Percentiles rank a stretch among this genome's conserved stretches.
phyloP scores from a whole-genome alignment of 2,888 invertebrate genomes.

The Cosmia pyralina region DNA sequence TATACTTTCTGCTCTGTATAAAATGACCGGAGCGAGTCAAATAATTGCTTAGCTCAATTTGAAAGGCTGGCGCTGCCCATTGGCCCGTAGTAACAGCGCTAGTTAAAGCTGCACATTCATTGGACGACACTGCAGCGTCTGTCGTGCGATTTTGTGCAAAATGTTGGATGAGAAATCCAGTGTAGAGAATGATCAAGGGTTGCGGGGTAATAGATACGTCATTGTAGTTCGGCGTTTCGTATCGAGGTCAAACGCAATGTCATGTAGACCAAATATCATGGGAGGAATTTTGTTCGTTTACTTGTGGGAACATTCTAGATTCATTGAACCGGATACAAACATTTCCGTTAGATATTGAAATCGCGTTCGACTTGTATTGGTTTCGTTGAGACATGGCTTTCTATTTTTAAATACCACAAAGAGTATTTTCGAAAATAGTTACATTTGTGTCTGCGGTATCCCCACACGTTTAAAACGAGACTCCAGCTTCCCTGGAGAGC shows the following conservation, averaged over 20 bases:
- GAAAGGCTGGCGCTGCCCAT: slow-evolving; percentile 53
- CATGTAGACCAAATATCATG: slow-evolving; percentile 33
- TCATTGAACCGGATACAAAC: slow-evolving; percentile 12
- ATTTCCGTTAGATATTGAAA: background rate
- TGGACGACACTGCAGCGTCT: slow-evolving; percentile 34
- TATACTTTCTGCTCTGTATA: slow-evolving; percentile 46
- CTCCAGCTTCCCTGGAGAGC: slow-evolving; percentile 31
- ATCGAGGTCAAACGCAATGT: slow-evolving; percentile 49
- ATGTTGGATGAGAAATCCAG: slow-evolving; percentile 50
- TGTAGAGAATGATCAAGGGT: slow-evolving; percentile 58
- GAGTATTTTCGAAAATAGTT: slow-evolving; percentile 8
- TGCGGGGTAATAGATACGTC: slow-evolving; percentile 54
- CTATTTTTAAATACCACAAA: slow-evolving; percentile 7
- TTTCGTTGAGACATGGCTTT: slow-evolving; percentile 2
- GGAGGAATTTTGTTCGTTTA: slow-evolving; percentile 22
- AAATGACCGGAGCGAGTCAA: slow-evolving; percentile 58
- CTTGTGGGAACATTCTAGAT: slow-evolving; percentile 21
- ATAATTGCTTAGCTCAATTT: slow-evolving; percentile 67
- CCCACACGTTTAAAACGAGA: slow-evolving; percentile 5
- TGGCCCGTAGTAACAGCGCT: slow-evolving; percentile 46
- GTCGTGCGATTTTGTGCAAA: slow-evolving; percentile 49
- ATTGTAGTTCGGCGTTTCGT: slow-evolving; percentile 42
- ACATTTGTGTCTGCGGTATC: slow-evolving; percentile 24
- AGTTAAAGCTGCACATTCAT: slow-evolving; percentile 56
- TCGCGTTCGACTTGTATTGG: background rate